Base-by-base conservation (phyloP, 2,113 vertebrate genomes). In the Fulmarus glacialis region DNA sequence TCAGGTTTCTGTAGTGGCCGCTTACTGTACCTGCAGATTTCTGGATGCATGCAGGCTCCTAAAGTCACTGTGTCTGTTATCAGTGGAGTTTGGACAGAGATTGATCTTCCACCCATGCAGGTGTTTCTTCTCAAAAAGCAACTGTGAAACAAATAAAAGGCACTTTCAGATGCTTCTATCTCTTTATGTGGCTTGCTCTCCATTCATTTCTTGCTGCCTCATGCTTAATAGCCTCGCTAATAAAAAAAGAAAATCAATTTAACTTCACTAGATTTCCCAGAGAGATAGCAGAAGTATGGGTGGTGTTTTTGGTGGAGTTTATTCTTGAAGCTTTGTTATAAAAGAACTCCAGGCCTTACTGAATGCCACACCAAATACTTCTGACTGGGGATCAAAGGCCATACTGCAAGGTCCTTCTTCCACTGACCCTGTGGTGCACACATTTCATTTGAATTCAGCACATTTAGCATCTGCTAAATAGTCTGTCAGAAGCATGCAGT, bases 201-300 rank as follows among this genome's bases (percentile, higher is more conserved):
- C 93, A 94, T 97, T 98, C 96, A 72, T 96, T 60, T 92, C 66
- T 75, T 38, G 53, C 77, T 97, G 86, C 74, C 92, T 97, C 92
- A 73, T 97, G 93, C 96, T 98, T 98, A 97, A 97, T 97, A 97
- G 90, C 90, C 96, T 97, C 15, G 32, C 96, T 97, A 97, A 98
- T 97, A 97, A 97, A 91, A 97, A 87, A 96, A 91, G 95, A 97
- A 98, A 98, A 97, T 97, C 97, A 93, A 97, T 98, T 98, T 97
- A 82, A 92, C 97, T 97, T 97, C 85, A 83, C 96, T 97, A 93
- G 97, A 40, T 97, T 98, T 97, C 84, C 70, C 60, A 80, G 72
- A 94, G 93, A 96, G 93, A 97, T 94, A 96, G 80, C 84, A 97
- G 87, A 96, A 62, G 38, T 67, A 53, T 0, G 1, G 43, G 22